Conservation (phyloP, 2,888 invertebrate genomes). For the Eretmocerus hayati region DNA sequence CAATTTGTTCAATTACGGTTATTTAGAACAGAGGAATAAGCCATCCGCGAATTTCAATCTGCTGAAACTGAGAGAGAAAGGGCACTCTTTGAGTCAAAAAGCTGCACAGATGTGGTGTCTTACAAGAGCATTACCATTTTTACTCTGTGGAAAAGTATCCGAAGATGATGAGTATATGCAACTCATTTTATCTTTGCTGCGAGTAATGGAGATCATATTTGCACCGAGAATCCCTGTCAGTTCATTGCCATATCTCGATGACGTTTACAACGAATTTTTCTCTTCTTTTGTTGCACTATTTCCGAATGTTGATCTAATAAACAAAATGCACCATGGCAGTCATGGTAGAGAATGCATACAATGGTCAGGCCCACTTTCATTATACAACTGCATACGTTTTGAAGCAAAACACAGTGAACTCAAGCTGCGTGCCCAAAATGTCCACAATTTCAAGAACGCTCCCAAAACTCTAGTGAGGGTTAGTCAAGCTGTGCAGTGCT, state of each 20-base stretch:
- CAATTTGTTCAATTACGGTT: slow-evolving; percentile 1
- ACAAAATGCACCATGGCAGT: neutral
- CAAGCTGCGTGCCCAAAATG: neutral
- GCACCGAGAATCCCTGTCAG: neutral
- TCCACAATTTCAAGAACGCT: slow-evolving; percentile 2
- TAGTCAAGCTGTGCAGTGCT: neutral
- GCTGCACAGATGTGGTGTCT: slow-evolving; percentile 16
- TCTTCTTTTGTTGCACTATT: neutral
- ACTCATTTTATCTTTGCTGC: neutral
- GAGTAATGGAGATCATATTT: neutral
- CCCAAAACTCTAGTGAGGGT: neutral
- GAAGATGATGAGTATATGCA: neutral
- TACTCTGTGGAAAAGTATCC: neutral
- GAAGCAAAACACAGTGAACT: neutral
- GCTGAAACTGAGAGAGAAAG: neutral
- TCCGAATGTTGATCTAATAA: neutral
- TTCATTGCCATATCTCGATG: neutral
- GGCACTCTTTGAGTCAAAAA: slow-evolving; percentile 1
- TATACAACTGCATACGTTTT: neutral
- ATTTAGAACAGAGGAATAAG: neutral
- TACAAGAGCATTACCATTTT: slow-evolving; percentile 5
- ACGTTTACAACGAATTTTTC: neutral
- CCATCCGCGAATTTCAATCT: slow-evolving; percentile 4
- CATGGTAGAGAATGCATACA: neutral
- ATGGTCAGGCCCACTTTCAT: neutral